Conservation (phyloP, 1,140 invertebrate genomes). For the Calliphora vicina region DNA sequence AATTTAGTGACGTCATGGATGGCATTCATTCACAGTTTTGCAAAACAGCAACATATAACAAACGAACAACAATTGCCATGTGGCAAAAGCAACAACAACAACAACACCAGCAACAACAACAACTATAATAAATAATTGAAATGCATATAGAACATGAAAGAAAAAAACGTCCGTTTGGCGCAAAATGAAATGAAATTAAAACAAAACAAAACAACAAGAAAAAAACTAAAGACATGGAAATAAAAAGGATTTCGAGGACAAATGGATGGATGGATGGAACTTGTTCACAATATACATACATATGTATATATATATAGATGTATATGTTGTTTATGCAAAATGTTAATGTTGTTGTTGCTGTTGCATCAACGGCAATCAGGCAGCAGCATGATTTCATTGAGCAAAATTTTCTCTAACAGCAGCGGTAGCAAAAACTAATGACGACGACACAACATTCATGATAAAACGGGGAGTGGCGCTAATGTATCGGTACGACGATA, state of each 20-base stretch:
- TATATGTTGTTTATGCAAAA: neutral
- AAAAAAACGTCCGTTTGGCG: neutral
- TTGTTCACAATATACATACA: no score
- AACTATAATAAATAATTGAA: conserved; percentile 14
- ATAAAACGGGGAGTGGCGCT: conserved; percentile 1
- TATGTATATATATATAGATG: neutral
- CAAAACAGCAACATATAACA: neutral
- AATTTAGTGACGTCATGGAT: conserved; percentile 54
- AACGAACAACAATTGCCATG: conserved; percentile 31
- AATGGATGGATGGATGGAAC: neutral
- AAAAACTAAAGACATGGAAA: neutral
- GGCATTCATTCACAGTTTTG: conserved; percentile 61
- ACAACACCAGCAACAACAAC: neutral
- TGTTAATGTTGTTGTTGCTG: neutral
- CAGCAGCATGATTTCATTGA: neutral
- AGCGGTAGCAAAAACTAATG: neutral
- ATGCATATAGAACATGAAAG: neutral
- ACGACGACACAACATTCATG: neutral
- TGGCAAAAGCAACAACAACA: neutral
- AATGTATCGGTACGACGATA: neutral
- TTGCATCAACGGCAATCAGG: neutral
- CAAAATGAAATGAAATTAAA: conserved; percentile 42
- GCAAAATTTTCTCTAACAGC: neutral
- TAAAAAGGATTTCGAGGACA: neutral
- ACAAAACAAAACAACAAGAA: neutral